Conservation (phyloP, 2,888 invertebrate genomes). For the Antitype chi region DNA sequence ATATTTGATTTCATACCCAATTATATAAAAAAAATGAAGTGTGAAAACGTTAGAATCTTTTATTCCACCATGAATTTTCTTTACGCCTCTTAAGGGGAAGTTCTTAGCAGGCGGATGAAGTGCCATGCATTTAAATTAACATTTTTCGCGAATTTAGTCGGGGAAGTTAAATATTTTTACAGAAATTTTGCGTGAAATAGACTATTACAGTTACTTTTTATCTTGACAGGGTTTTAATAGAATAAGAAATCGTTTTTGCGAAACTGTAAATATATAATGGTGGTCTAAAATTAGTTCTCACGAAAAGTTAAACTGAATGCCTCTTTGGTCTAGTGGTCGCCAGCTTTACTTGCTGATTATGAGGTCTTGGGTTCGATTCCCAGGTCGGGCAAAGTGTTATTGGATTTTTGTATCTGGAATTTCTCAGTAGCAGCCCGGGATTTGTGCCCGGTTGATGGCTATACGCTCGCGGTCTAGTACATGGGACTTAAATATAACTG, state of each 20-base stretch:
- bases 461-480: no score
- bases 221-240: conserved; percentile 12
- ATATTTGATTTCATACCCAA: not conserved
- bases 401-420: no score
- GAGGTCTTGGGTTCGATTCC: no score
- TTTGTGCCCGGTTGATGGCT: no score
- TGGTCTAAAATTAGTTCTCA: not conserved
- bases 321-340: no score
- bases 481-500: no score
- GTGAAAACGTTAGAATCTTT: conserved; percentile 33
- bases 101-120: conserved; percentile 42
- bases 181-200: conserved; percentile 33
- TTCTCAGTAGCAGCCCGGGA: no score
- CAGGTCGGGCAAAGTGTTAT: no score
- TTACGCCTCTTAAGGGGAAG: conserved; percentile 37
- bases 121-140: conserved; percentile 64
- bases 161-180: conserved; percentile 47
- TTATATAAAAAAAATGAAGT: conserved; percentile 19
- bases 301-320: not conserved
- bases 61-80: conserved; percentile 32
- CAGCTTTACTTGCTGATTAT: no score
- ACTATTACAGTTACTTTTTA: conserved; percentile 42
- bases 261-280: conserved; percentile 6
- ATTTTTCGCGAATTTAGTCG: conserved; percentile 54
- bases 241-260: conserved; percentile 12